These are phyloP conservation scores for Argyrosomus japonicus DNA, from an alignment of 2,113 vertebrate genomes.

Conservation along the genomic window DNA sequence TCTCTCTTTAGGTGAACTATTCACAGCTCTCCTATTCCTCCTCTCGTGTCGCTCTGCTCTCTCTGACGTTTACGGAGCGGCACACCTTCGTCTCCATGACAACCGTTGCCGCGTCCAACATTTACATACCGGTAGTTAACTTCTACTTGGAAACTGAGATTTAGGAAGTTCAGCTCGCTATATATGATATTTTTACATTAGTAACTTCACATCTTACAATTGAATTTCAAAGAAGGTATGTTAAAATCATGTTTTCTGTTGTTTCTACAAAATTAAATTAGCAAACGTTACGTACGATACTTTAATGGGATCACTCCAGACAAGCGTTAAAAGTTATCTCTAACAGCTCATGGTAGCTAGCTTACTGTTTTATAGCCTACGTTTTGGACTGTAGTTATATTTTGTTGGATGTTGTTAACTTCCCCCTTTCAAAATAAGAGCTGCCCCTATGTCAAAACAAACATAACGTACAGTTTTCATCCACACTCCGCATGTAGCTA, in stretches of 20 bases:
- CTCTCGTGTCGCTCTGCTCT: too few species aligned
- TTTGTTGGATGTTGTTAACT: not conserved
- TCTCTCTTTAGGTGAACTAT: too few species aligned
- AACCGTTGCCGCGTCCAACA: constrained; percentile 53
- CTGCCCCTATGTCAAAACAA: not conserved
- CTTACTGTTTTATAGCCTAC: not conserved
- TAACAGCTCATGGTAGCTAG: not conserved
- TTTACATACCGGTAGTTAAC: not conserved
- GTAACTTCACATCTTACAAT: too few species aligned
- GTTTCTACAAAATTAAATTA: not conserved
- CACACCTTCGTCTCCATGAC: constrained; percentile 56
- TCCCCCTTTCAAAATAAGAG: not conserved
- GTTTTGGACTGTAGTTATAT: not conserved
- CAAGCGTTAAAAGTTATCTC: not conserved
- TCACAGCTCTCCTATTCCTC: too few species aligned
- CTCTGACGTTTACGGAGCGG: not conserved
- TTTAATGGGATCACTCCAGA: not conserved
- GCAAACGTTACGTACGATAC: not conserved
- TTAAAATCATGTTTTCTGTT: not conserved
- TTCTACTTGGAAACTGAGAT: constrained; percentile 59
- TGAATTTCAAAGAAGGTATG: constrained; percentile 28
- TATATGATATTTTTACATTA: not conserved
- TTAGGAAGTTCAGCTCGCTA: constrained; percentile 7
- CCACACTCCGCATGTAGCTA: not conserved
- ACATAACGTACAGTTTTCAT: not conserved